phyloP scores from a whole-genome alignment of 2,888 invertebrate species.

The Stenolophus ochropezus region DNA sequence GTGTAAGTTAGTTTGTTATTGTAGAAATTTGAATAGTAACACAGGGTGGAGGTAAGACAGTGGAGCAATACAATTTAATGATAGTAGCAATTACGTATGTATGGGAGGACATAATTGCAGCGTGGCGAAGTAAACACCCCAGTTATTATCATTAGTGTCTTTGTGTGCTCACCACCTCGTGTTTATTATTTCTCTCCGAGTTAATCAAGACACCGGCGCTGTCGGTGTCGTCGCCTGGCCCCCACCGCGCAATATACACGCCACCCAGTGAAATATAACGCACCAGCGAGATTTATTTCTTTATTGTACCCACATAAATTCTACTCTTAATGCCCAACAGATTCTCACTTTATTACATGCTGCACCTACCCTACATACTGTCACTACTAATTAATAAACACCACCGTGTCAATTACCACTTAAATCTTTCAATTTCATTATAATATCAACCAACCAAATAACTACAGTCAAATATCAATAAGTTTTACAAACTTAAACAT shows the following conservation, averaged over 20 bases:
- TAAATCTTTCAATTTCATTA: no score
- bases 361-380: no score
- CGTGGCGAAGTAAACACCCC: conserved; percentile 45
- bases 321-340: conserved; percentile 18
- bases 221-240: conserved; percentile 20
- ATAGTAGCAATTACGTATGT: conserved; percentile 49
- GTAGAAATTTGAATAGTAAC: background rate
- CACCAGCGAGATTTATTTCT: conserved; percentile 20
- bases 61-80: conserved; percentile 40
- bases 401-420: no score
- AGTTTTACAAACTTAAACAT: no score
- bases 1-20: no score
- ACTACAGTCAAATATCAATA: no score
- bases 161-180: conserved; percentile 46
- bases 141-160: conserved; percentile 50
- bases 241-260: conserved; percentile 44
- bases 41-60: background rate
- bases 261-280: conserved; percentile 43
- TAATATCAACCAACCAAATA: no score
- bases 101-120: conserved; percentile 45
- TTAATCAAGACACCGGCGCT: conserved; percentile 52
- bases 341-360: conserved; percentile 22
- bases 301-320: conserved; percentile 37
- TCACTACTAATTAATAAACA: no score
- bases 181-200: conserved; percentile 51